Conservation (phyloP, 2,113 vertebrate genomes). For the Aspidoscelis tigris region DNA sequence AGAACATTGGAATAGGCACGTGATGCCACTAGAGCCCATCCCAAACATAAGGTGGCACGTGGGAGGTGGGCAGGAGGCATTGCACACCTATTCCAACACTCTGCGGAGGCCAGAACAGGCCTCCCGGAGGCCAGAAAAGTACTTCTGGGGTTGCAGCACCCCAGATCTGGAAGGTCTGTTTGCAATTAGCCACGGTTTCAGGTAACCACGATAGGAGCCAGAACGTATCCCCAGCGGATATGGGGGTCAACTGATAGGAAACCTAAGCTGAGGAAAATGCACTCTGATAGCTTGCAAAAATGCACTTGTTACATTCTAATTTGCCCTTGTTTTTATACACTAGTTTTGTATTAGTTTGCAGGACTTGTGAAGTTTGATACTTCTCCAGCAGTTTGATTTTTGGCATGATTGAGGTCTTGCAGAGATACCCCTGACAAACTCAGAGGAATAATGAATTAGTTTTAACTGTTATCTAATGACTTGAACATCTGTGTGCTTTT, state of each 20-base stretch:
- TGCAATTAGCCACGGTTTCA: too few species aligned
- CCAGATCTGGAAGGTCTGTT: too few species aligned
- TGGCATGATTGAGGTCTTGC: background rate
- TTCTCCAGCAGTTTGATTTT: background rate
- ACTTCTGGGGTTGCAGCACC: too few species aligned
- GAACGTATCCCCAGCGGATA: too few species aligned
- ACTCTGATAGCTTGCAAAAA: rapidly evolving
- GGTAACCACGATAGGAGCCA: too few species aligned
- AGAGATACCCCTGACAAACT: background rate
- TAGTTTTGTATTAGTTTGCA: background rate
- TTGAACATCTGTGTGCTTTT: background rate
- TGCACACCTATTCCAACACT: too few species aligned
- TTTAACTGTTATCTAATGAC: rapidly evolving
- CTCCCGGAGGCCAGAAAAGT: too few species aligned
- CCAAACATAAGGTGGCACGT: too few species aligned
- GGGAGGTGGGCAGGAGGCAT: too few species aligned
- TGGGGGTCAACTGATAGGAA: background rate
- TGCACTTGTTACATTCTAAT: background rate
- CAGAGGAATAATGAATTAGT: background rate
- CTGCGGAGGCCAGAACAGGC: too few species aligned
- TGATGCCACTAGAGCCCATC: too few species aligned
- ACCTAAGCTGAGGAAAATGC: background rate
- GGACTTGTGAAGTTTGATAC: background rate
- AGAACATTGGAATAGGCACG: too few species aligned
- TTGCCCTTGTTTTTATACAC: background rate